Base-by-base conservation (phyloP, 2,113 vertebrate genomes). In the Colius striatus region DNA sequence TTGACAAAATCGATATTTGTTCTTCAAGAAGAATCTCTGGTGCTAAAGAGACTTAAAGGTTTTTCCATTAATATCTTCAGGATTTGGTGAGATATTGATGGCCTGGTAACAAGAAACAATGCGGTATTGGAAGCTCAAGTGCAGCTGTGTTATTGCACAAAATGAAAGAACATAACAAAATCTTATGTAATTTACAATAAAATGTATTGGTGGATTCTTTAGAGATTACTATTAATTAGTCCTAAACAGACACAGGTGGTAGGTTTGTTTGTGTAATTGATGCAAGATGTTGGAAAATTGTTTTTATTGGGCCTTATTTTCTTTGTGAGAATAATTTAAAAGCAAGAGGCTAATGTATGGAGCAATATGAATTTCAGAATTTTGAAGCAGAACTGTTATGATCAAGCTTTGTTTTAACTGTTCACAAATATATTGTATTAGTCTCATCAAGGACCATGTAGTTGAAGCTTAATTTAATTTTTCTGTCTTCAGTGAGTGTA, bases 391-490 rank as follows among this genome's bases (percentile, higher is more conserved):
- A 90, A 30, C 20, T 34, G 4, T 18, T 82, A n/a, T 36, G 32
- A 70, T 51, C 74, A 67, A 63, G 19, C 27, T 89, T 75, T 75
- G 25, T 30, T 87, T 89, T 43, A 78, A 58, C 30, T 32, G 15
- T 66, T 89, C 6, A 8, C 71, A 89, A 87, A 34, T 79, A 38
- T 21, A 87, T 43, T 94, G 9, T 53, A 65, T 87, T 83, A 74
- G 63, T 57, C 38, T 82, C 63, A 58, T 87, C 54, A 85, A 54
- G 55, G 47, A 68, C 75, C 19, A 50, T 21, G 67, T 36, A 66
- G 22, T 22, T 91, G 36, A 66, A 83, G n/a, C 65, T 63, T 81
- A 86, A 92, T 92, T 95, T 81, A 19, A 83, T 90, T 94, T 92
- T 91, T 72, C 47, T 83, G 55, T 62, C 14, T 85, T 82, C 74